These are phyloP conservation scores for Andrena dorsata DNA, from an alignment of 2,888 invertebrate genomes.

Conservation along the genomic window DNA sequence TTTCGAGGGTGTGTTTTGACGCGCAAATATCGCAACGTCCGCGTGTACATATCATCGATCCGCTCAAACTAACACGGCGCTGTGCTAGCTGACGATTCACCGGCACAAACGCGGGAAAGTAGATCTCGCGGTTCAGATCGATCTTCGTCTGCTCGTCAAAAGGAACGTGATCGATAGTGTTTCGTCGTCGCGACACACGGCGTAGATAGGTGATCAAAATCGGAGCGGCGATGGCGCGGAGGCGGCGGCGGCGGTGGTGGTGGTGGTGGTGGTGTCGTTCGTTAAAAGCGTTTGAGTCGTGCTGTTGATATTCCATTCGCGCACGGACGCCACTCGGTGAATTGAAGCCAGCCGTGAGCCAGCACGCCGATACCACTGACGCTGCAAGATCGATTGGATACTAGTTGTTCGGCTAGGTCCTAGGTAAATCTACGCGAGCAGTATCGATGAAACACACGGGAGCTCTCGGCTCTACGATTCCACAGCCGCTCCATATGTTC, in stretches of 20 bases:
- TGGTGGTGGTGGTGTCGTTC: conserved; percentile 49
- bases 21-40: background rate
- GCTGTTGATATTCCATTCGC: conserved; percentile 79
- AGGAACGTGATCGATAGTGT: conserved; percentile 57
- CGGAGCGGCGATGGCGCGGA: conserved; percentile 54
- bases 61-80: background rate
- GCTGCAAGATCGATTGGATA: conserved; percentile 77
- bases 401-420: conserved; percentile 47
- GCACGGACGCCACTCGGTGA: conserved; percentile 73
- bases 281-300: conserved; percentile 78
- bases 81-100: conserved; percentile 21
- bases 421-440: conserved; percentile 65
- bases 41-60: conserved; percentile 27
- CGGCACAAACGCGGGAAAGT: background rate
- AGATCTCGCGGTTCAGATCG: conserved; percentile 37
- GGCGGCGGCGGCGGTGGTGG: conserved; percentile 36
- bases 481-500: conserved; percentile 67
- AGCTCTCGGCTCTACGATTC: conserved; percentile 29
- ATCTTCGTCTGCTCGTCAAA: conserved; percentile 49
- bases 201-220: conserved; percentile 50
- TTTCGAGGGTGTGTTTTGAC: conserved; percentile 5
- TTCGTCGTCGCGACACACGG: conserved; percentile 55
- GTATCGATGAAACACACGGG: conserved; percentile 66
- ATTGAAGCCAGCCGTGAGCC: conserved; percentile 61
- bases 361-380: conserved; percentile 62